A percentile compares a stretch with the other conserved stretches of the same genome.
Evolutionary conservation across 2,888 invertebrate species (phyloP).

Genomic region (Amiota communis): DNA sequence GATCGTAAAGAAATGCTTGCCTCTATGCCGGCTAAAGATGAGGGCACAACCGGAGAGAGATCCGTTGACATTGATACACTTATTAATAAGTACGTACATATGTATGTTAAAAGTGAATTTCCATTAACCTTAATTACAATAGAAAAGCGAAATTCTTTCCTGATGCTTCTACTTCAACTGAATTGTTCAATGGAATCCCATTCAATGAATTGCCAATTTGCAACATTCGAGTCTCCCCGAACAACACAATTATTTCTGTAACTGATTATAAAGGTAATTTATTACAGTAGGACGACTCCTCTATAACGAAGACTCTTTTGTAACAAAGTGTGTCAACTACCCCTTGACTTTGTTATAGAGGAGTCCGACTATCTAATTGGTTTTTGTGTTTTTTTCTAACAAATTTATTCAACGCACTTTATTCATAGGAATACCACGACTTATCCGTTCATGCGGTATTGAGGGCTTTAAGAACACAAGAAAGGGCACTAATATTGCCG

Average conservation of each 20-base stretch:
- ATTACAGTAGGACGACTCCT: no score
- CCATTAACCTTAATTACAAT: constrained; percentile 30
- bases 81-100: constrained; percentile 75
- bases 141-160: constrained; percentile 84
- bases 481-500: constrained; percentile 97
- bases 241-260: constrained; percentile 90
- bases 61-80: constrained; percentile 80
- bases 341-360: no score
- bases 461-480: constrained; percentile 96
- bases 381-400: constrained; percentile 1
- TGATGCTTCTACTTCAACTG: constrained; percentile 80
- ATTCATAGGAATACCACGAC: constrained; percentile 75
- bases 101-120: not conserved
- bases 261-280: constrained; percentile 80
- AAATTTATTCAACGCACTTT: not conserved
- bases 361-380: constrained; percentile 13
- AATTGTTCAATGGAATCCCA: constrained; percentile 82
- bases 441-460: constrained; percentile 85
- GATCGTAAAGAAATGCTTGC: constrained; percentile 76
- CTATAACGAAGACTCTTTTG: no score
- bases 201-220: constrained; percentile 88
- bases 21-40: constrained; percentile 77
- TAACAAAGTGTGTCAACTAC: no score
- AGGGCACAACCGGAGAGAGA: constrained; percentile 86
- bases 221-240: constrained; percentile 86